Conservation (phyloP, 1,140 invertebrate genomes). For the Cyphomyrmex costatus region DNA sequence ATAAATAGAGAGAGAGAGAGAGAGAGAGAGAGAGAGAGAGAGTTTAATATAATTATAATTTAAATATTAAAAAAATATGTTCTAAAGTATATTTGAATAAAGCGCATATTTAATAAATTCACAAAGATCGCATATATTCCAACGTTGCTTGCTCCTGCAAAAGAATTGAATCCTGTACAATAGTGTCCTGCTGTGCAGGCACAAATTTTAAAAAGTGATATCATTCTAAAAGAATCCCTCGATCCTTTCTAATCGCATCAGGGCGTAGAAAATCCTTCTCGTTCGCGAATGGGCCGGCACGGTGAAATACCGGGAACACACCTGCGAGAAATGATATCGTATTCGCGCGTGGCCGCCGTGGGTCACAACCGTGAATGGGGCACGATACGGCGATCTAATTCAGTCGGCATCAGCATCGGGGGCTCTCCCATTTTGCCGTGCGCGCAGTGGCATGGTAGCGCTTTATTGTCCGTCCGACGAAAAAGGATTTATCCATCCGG, state of each 20-base stretch:
- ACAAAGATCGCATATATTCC: background rate
- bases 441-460: conserved; percentile 43
- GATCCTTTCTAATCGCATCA: conserved; percentile 47
- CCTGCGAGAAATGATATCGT: conserved; percentile 73
- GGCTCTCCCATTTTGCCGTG: conserved; percentile 62
- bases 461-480: conserved; percentile 77
- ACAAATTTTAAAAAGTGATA: conserved; percentile 42
- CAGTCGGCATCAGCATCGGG: conserved; percentile 60
- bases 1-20: no score
- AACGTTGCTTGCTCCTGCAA: background rate
- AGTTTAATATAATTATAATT: no score
- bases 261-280: conserved; percentile 60
- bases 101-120: background rate
- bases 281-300: conserved; percentile 53
- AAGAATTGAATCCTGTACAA: conserved; percentile 39
- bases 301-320: conserved; percentile 43
- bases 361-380: conserved; percentile 66
- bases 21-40: no score
- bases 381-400: conserved; percentile 70
- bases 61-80: background rate
- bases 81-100: background rate
- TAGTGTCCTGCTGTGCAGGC: conserved; percentile 29
- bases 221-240: conserved; percentile 45
- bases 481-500: conserved; percentile 77
- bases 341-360: conserved; percentile 72